Evolutionary conservation across 2,888 invertebrate species (phyloP).

Genomic region (Heliconius aoede): DNA sequence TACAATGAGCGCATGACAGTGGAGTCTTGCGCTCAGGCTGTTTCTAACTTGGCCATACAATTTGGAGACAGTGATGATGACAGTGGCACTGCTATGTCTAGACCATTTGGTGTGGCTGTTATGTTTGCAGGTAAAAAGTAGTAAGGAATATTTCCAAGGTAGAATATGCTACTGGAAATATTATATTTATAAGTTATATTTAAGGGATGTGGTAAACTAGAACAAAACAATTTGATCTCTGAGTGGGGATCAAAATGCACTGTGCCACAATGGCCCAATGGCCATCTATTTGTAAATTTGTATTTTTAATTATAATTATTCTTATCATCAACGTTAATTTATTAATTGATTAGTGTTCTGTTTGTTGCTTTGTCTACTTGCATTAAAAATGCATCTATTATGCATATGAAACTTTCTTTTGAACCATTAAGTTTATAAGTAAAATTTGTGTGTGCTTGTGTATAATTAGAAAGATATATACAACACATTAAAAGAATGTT

Average conservation of each 20-base stretch:
- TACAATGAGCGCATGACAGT: conserved; percentile 98
- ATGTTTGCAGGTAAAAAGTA: conserved; percentile 91
- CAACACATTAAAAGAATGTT: no score
- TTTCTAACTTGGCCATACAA: conserved; percentile 99
- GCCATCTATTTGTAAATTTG: background rate
- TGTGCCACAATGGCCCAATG: background rate
- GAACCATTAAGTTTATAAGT: no score
- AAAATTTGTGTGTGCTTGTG: no score
- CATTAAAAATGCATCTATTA: no score
- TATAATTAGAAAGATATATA: no score
- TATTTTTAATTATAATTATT: background rate
- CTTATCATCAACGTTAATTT: background rate
- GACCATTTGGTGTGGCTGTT: conserved; percentile 99
- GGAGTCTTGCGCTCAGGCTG: conserved; percentile 99
- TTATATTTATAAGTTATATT: background rate
- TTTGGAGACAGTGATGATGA: conserved; percentile 99
- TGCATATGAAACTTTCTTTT: no score
- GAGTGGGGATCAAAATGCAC: background rate
- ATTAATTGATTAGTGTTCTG: background rate
- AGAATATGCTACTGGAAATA: background rate
- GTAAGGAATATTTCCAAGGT: background rate
- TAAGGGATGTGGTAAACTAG: background rate
- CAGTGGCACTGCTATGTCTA: conserved; percentile 96
- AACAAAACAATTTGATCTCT: background rate
- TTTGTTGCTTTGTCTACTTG: no score